A percentile compares a stretch with the other conserved stretches of the same genome.
phyloP scores from a whole-genome alignment of 1,140 invertebrate genomes.

The Magallana gigas region DNA sequence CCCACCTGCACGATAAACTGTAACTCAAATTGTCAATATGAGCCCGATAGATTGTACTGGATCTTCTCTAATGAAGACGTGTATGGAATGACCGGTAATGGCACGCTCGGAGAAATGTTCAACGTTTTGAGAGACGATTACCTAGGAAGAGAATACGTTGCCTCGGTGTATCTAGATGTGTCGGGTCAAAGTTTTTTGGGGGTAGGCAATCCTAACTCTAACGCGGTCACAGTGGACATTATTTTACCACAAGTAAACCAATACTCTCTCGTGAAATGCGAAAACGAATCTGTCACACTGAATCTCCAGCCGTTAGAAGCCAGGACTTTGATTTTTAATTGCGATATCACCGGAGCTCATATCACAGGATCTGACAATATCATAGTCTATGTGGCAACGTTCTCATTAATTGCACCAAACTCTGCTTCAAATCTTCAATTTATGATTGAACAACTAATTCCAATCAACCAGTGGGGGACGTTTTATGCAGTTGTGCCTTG shows the following conservation, averaged over 20 bases:
- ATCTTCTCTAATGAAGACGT: neutral
- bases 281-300: neutral
- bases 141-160: neutral
- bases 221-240: neutral
- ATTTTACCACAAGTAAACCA: neutral
- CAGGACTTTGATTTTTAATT: neutral
- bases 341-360: neutral
- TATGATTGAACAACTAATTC: conserved; percentile 14
- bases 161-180: neutral
- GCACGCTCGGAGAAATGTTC: neutral
- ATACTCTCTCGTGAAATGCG: neutral
- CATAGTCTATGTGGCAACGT: neutral
- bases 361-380: neutral
- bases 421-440: neutral
- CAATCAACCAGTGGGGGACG: neutral
- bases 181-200: neutral
- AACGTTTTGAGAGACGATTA: neutral
- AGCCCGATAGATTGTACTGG: neutral
- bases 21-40: neutral
- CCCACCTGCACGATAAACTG: neutral
- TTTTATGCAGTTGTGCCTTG: neutral
- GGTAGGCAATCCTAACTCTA: neutral
- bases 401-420: neutral
- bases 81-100: neutral
- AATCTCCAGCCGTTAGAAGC: neutral